phyloP scores from a whole-genome alignment of 35 echinoderm and acorn worm genomes.

The Strongylocentrotus purpuratus region DNA sequence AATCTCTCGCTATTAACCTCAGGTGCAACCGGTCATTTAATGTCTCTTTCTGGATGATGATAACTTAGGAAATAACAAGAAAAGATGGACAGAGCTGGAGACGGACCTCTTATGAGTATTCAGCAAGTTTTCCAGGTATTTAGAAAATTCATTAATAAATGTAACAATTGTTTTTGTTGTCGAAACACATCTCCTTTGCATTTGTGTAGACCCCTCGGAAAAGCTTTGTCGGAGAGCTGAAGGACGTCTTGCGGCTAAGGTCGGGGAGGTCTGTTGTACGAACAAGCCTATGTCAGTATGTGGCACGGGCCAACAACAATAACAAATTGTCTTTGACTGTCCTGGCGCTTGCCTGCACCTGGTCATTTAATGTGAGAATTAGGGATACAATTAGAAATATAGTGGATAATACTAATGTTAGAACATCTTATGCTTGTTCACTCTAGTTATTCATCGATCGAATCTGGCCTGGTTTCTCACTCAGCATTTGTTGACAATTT shows the following conservation, averaged over 20 bases:
- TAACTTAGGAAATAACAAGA: slow-evolving; percentile 51
- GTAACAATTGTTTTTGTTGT: background rate
- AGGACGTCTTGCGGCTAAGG: background rate
- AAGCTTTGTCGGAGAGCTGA: background rate
- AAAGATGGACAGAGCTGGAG: slow-evolving; percentile 72
- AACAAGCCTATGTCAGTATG: too few relatives aligned
- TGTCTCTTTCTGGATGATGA: slow-evolving; percentile 54
- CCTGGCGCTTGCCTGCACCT: too few relatives aligned
- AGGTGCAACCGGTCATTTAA: background rate
- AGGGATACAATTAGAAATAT: too few relatives aligned
- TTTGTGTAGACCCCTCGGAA: background rate
- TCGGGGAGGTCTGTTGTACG: background rate
- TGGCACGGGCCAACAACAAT: too few relatives aligned
- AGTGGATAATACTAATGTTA: too few relatives aligned
- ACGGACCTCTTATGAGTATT: slow-evolving; percentile 67
- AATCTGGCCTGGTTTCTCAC: too few relatives aligned
- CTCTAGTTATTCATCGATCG: too few relatives aligned
- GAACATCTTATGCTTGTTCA: too few relatives aligned
- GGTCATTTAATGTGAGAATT: too few relatives aligned
- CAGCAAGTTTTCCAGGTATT: slow-evolving; percentile 84
- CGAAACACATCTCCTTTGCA: background rate
- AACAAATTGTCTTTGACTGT: too few relatives aligned
- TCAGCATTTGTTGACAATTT: too few relatives aligned
- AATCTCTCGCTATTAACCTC: too few relatives aligned
- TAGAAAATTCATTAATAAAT: background rate